Evolutionary conservation across 2,888 invertebrate species (phyloP).

Genomic region (Dromius quadrimaculatus): DNA sequence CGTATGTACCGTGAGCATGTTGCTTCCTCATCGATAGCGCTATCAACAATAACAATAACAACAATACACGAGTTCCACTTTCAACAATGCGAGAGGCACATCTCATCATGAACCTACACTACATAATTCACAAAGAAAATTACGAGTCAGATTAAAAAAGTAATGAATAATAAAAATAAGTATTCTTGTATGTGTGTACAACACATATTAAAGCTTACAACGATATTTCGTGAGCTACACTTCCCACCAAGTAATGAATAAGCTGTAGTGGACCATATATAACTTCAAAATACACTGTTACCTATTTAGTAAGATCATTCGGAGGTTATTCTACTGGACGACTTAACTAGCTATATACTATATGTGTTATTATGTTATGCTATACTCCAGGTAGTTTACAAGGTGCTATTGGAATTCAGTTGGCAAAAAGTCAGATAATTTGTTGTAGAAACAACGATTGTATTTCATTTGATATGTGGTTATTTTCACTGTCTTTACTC

Average conservation of each 20-base stretch:
- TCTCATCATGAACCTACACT: conserved; percentile 38
- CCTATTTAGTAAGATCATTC: not conserved
- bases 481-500: conserved; percentile 37
- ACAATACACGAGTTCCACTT: conserved; percentile 33
- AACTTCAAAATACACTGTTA: not conserved
- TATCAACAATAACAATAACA: conserved; percentile 34
- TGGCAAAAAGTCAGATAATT: conserved; percentile 47
- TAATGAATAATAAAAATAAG: conserved; percentile 48
- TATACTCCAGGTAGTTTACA: conserved; percentile 48
- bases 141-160: conserved; percentile 43
- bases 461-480: conserved; percentile 27
- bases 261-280: conserved; percentile 23
- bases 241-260: conserved; percentile 67
- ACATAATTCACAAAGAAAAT: conserved; percentile 49
- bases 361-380: conserved; percentile 52
- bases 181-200: conserved; percentile 33
- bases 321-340: conserved; percentile 12
- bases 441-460: conserved; percentile 35
- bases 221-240: conserved; percentile 64
- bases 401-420: conserved; percentile 49
- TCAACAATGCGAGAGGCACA: conserved; percentile 25
- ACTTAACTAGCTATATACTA: conserved; percentile 51
- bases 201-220: conserved; percentile 37
- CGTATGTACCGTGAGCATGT: conserved; percentile 10
- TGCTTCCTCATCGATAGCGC: conserved; percentile 41